These are phyloP conservation scores for Schizothorax lantsangensis DNA, from an alignment of 2,797 vertebrate genomes.

Conservation along the genomic window DNA sequence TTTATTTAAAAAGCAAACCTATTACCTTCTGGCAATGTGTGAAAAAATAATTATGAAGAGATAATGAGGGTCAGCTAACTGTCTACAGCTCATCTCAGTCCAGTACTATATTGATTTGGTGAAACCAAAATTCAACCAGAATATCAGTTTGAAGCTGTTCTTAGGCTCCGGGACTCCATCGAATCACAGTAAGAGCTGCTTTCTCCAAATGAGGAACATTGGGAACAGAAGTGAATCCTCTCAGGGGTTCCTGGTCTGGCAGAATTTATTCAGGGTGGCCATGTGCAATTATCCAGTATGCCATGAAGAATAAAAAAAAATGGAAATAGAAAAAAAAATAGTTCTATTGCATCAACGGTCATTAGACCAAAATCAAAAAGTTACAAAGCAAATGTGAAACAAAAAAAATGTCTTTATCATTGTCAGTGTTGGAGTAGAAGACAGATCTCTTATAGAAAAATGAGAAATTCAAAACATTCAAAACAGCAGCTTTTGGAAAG, in stretches of 20 bases:
- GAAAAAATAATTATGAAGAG: conserved; percentile 8
- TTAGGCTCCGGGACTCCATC: not conserved
- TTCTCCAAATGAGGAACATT: conserved; percentile 8
- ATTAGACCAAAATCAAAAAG: conserved; percentile 10
- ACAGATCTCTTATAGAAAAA: not conserved
- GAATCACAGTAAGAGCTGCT: not conserved
- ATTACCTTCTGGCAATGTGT: not conserved
- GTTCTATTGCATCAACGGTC: not conserved
- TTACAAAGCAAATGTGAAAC: not conserved
- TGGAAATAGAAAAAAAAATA: not conserved
- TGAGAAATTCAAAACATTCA: not conserved
- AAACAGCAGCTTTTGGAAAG: not conserved
- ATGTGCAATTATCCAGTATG: not conserved
- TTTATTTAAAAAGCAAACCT: not conserved
- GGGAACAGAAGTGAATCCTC: conserved; percentile 30
- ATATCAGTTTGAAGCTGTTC: conserved; percentile 1
- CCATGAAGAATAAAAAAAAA: not conserved
- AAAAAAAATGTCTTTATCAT: not conserved
- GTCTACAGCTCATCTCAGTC: not conserved
- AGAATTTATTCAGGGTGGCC: conserved; percentile 1
- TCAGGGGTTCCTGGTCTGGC: conserved; percentile 15
- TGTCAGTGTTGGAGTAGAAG: not conserved
- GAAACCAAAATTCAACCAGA: not conserved
- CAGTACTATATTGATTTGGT: not conserved
- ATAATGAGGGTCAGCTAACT: not conserved